Base-by-base conservation (phyloP, 2,797 vertebrate species). In the Pogonophryne albipinna region DNA sequence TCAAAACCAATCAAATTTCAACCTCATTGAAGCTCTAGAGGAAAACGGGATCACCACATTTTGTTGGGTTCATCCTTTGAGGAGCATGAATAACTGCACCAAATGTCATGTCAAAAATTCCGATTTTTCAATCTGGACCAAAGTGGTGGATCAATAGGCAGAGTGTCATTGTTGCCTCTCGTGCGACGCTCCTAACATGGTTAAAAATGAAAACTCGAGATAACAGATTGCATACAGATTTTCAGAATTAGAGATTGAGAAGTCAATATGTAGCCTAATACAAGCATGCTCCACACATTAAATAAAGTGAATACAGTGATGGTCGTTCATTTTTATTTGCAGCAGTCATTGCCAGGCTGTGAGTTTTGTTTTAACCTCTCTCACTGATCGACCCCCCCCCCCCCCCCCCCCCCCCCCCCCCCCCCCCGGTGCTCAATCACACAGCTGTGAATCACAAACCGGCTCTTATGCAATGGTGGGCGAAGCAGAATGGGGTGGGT, bases 401-500 rank as follows among this genome's bases (percentile, higher is more conserved):
- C 92, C 53, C 38, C 87, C 20, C 34, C 85, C 92, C 53, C 38
- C 87, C 42, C 34, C 42, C 92, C 75, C 3, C 42, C 34, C 42
- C 20, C 34, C 85, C 92, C 53, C 38, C 87, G 87, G 87, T 78
- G 81, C 61, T 65, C 60, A 82, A 88, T 82, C 67, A 76, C 87
- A 83, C 51, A 78, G 82, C 80, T 65, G 68, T 76, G 76, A 85
- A 76, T 86, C 81, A 71, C 74, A 80, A 82, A 88, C 82, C 68
- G 66, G 68, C 63, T 66, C 83, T 95, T 94, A 93, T 75, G 89
- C 88, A 95, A 95, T 66, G 70, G 80, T 85, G 83, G 80, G 82
- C 71, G 42, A 64, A 78, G 80, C 79, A 76, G 83, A 82, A 78
- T 65, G 75, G 88, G 85, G 76, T 72, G 82, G 86, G 84, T 69